Evolutionary conservation across 2,797 vertebrate species (phyloP).

Genomic region (Ptychadena robeensis): DNA sequence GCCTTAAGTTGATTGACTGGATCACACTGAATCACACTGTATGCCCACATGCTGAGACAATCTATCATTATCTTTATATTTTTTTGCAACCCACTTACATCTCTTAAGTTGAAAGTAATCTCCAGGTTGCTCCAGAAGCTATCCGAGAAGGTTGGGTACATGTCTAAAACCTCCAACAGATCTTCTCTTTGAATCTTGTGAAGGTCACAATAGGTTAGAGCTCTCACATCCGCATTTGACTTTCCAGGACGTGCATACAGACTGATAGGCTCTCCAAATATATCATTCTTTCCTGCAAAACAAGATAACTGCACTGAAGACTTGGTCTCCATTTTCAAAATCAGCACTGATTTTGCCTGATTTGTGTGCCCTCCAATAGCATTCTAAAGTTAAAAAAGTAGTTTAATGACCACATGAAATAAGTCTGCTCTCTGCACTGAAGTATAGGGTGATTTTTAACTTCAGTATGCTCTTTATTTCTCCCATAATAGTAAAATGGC

Average conservation of each 20-base stretch:
- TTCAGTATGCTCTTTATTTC: too few species aligned
- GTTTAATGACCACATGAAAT: background rate
- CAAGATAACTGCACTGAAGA: conserved; percentile 12
- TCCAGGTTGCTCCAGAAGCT: conserved; percentile 95
- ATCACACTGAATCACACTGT: too few species aligned
- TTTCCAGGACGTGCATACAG: conserved; percentile 88
- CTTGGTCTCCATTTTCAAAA: too few species aligned
- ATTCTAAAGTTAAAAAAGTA: background rate
- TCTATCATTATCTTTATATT: background rate
- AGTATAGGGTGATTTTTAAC: too few species aligned
- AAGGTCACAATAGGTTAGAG: conserved; percentile 95
- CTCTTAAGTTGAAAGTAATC: conserved; percentile 95
- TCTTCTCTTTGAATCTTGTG: conserved; percentile 95
- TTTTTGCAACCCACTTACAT: conserved; percentile 81
- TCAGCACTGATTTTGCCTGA: background rate
- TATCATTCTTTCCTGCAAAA: conserved; percentile 91
- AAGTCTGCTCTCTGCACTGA: too few species aligned
- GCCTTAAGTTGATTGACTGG: too few species aligned
- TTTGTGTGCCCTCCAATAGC: background rate
- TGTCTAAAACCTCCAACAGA: conserved; percentile 94
- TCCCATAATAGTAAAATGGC: too few species aligned
- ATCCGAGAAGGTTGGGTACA: conserved; percentile 94
- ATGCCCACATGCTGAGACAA: too few species aligned
- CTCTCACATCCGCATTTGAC: conserved; percentile 90
- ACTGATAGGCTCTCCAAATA: conserved; percentile 93